These are phyloP conservation scores for Odontophorus gujanensis DNA, from an alignment of 2,113 vertebrate species.

Conservation along the genomic window DNA sequence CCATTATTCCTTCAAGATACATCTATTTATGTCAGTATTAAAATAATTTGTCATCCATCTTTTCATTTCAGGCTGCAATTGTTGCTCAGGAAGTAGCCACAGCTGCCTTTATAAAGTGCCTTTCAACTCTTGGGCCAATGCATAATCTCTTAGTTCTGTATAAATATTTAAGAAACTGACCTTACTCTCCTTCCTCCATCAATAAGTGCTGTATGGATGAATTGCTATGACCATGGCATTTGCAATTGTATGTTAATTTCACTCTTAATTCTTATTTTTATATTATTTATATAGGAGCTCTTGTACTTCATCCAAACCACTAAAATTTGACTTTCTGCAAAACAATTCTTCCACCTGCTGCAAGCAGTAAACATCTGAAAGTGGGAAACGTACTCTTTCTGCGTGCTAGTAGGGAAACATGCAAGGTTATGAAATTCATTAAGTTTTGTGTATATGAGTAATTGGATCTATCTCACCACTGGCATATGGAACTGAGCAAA, in stretches of 20 bases:
- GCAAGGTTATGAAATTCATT: not conserved
- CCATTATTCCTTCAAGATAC: not conserved
- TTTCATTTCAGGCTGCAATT: not conserved
- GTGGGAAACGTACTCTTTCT: not conserved
- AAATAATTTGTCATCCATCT: not conserved
- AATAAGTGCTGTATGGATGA: not conserved
- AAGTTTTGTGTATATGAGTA: not conserved
- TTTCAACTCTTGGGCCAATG: not conserved
- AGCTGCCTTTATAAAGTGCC: not conserved
- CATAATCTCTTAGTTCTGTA: not conserved
- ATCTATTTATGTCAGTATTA: not conserved
- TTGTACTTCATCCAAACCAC: not conserved
- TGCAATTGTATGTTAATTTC: slow-evolving; percentile 25
- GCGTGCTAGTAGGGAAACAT: not conserved
- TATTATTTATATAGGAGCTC: not conserved
- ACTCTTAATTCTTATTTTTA: slow-evolving; percentile 45
- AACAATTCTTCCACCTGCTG: not conserved
- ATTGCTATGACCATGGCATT: not conserved
- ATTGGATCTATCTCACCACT: slow-evolving; percentile 1
- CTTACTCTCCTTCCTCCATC: not conserved
- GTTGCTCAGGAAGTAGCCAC: not conserved
- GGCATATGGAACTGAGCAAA: not conserved
- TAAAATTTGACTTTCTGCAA: not conserved
- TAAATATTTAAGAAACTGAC: not conserved
- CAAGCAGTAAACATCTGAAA: not conserved